Conservation (phyloP, 2,113 vertebrate genomes). For the Calidris pygmaea region DNA sequence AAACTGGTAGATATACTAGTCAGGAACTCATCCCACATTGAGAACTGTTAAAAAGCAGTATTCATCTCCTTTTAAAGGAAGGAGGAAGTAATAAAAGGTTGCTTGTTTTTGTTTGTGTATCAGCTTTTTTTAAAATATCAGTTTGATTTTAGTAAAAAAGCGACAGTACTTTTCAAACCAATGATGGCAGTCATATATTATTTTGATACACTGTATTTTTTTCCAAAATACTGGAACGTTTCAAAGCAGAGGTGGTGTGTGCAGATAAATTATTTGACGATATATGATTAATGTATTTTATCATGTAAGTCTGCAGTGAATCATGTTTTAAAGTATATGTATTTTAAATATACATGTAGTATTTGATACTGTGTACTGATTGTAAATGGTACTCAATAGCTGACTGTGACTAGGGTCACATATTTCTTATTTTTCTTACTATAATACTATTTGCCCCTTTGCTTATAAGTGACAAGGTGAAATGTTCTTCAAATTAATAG, state of each 20-base stretch:
- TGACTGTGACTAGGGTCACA: background rate
- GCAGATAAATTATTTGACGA: background rate
- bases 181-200: background rate
- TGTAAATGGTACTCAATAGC: background rate
- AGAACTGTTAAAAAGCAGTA: background rate
- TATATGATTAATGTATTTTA: background rate
- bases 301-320: background rate
- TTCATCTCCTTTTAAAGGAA: background rate
- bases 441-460: background rate
- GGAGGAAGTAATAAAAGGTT: background rate
- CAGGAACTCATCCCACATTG: background rate
- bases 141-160: background rate
- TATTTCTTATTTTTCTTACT: background rate
- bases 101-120: background rate
- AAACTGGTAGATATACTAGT: background rate
- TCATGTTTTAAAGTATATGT: background rate
- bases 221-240: background rate
- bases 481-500: background rate
- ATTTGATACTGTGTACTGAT: background rate
- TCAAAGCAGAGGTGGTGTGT: background rate
- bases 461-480: background rate
- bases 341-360: no score
- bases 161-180: background rate
- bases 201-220: background rate
- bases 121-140: background rate